Evolutionary conservation across 2,113 vertebrate species (phyloP), one percentile per base, ranked within the genome.

Genomic region (Strix uralensis): DNA sequence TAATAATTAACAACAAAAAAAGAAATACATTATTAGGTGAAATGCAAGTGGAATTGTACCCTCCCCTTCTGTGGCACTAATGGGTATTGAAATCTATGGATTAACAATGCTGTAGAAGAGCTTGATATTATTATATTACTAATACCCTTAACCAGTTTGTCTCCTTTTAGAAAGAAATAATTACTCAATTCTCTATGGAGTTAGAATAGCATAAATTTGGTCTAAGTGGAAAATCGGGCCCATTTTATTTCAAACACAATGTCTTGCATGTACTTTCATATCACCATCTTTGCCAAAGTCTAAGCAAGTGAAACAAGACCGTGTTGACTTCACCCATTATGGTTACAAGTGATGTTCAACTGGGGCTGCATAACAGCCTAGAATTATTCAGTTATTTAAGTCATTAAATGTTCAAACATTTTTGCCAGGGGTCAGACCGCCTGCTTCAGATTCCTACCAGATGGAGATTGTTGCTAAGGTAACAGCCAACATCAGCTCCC

Each of bases 401-500:
- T 38, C 63, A 65, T 85, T 81, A 94, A 95, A 86, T 3, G 8
- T 71, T 79, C 65, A 78, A 75, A 70, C n/a, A 38, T 82, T 81
- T 96, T 95, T 95, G 77, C 85, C 46, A 58, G 23, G 30, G 91
- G 93, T 93, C 89, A 96, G 81, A 65, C 73, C 0, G 9, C 49
- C 74, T 81, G 49, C 32, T 89, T 90, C 54, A 55, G 38, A 93
- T 94, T 92, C 30, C 51, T 94, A 54, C 72, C 77, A 69, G 87
- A 69, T 69, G 71, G 80, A 91, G 70, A 77, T 40, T 51, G 95
- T 93, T 97, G 96, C 91, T 95, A 95, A 59, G 93, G 95, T 42
- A 96, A 95, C 95, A 94, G 84, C 73, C 87, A 92, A 73, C 88
- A 92, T 92, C 86, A 70, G 73, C 91, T 90, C 67, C 63, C 88